phyloP scores from a whole-genome alignment of 2,113 vertebrate genomes.

The Delphinapterus leucas region DNA sequence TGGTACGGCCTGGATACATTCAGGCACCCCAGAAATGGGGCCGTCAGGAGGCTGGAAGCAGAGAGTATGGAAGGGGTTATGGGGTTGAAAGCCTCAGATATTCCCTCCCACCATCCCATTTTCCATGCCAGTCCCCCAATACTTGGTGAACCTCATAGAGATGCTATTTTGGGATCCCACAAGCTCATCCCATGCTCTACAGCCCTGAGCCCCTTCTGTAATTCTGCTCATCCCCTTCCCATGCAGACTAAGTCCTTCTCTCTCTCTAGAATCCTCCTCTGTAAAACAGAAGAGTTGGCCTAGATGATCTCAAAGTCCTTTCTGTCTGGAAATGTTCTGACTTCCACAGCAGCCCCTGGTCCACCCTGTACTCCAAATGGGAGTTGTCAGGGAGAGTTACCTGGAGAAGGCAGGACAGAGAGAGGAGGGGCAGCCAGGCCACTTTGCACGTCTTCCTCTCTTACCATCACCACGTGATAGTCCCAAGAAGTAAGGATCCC shows the following conservation, averaged over 20 bases:
- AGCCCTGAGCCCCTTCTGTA: not conserved
- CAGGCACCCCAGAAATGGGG: slow-evolving; percentile 38
- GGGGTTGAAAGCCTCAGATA: not conserved
- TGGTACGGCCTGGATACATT: slow-evolving; percentile 53
- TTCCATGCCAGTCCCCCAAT: not conserved
- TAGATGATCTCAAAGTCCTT: not conserved
- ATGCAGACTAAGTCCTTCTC: not conserved
- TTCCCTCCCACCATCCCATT: not conserved
- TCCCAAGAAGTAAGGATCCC: not conserved
- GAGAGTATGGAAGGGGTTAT: not conserved
- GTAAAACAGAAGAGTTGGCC: not conserved
- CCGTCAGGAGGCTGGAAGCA: not conserved
- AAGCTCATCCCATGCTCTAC: not conserved
- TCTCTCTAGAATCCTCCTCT: not conserved
- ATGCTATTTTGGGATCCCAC: not conserved
- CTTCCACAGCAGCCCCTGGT: not conserved
- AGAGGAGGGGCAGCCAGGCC: not conserved
- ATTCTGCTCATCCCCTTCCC: not conserved
- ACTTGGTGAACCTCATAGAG: not conserved
- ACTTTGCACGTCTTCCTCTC: not conserved
- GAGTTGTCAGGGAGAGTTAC: not conserved
- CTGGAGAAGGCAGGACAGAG: not conserved
- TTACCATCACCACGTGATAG: not conserved
- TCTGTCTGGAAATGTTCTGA: not conserved
- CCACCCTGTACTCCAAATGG: not conserved